Evolutionary conservation across 2,797 vertebrate species (phyloP), one percentile per base, ranked within the genome.

Genomic region (Crenichthys baileyi): DNA sequence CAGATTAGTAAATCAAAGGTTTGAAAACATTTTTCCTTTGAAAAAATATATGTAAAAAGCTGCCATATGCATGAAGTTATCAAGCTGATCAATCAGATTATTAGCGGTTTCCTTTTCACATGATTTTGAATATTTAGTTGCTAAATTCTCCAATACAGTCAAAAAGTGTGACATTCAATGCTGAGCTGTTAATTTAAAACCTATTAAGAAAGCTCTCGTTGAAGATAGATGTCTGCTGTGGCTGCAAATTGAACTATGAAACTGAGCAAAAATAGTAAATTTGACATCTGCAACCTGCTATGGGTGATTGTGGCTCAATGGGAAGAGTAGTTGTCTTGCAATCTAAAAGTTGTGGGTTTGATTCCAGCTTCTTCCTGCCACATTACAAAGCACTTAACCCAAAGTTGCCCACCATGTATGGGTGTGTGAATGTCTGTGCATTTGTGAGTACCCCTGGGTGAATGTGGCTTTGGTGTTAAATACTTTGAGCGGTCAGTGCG

Each of bases 201-300:
- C 15, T 48, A 22, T 68, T 68, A 56, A 68, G 24, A 31, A 31
- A 9, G 6, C 5, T 73, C 46, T 53, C 9, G 29, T 20, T n/a
- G 60, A 76, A 68, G 72, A 79, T 26, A 18, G 70, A 7, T 0
- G 0, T 31, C 81, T 67, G 56, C 72, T 67, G 60, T 58, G 20
- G 60, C 31, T 75, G 81, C 46, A 81, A 77, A 81, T 68, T 73
- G 65, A 53, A 31, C 22, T n/a, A 56, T 46, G 46, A 71, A 58
- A 75, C 22, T 13, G 65, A 44, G 67, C 22, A 22, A 53, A 46
- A n/a, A 60, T 11, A 16, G 29, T 63, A 31, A 36, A 63, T 31
- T 31, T 31, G 31, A 20, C 31, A 63, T 4, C 16, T 63, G 36
- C 29, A 63, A 20, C 29, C 31, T 31, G 16, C 16, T 36, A 2